A percentile compares a stretch with the other conserved stretches of the same genome.
Evolutionary conservation across 2,888 invertebrate genomes (phyloP).

Genomic region (Lypha dubia): DNA sequence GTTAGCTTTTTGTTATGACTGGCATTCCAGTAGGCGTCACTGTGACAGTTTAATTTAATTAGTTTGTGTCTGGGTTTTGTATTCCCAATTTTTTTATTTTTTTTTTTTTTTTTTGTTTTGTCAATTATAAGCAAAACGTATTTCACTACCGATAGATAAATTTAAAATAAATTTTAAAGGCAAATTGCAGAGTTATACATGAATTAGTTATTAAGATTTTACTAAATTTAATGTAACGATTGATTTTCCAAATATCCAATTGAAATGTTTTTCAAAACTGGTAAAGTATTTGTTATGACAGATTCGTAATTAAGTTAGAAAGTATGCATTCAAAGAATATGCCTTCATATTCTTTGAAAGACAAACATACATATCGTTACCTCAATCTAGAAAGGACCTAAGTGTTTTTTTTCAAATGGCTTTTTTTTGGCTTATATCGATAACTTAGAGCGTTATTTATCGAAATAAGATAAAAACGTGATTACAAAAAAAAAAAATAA

Average conservation of each 20-base stretch:
- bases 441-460: too few relatives aligned
- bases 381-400: too few relatives aligned
- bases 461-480: too few relatives aligned
- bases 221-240: neutral
- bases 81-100: too few relatives aligned
- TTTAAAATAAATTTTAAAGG: conserved; percentile 21
- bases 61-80: conserved; percentile 62
- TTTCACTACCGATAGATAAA: conserved; percentile 14
- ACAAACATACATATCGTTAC: too few relatives aligned
- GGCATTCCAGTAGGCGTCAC: conserved; percentile 60
- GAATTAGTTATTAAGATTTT: conserved; percentile 29
- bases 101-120: too few relatives aligned
- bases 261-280: neutral
- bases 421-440: too few relatives aligned
- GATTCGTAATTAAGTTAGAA: too few relatives aligned
- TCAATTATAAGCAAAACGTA: neutral
- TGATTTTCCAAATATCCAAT: neutral
- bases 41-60: conserved; percentile 69
- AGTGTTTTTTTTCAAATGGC: too few relatives aligned
- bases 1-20: conserved; percentile 4
- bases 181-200: conserved; percentile 8
- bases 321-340: too few relatives aligned
- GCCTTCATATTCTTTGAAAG: neutral
- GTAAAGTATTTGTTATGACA: too few relatives aligned
- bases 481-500: too few relatives aligned